Percentiles rank a stretch among this genome's conserved stretches.
Evolutionary conservation across 1,140 invertebrate genomes (phyloP).

Genomic region (Berghia stephanieae): DNA sequence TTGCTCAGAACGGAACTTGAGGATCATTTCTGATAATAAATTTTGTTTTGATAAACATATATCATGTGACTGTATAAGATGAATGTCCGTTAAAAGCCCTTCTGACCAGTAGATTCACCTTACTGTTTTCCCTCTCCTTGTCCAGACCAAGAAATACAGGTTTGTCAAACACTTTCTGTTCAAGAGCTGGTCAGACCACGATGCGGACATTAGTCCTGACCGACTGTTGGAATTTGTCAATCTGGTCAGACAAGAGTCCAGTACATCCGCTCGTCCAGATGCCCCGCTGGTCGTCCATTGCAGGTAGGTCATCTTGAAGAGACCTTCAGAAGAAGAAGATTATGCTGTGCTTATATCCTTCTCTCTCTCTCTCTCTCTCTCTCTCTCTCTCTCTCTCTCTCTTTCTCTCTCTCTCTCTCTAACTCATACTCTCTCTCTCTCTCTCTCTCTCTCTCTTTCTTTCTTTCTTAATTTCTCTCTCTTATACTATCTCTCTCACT

Average conservation of each 20-base stretch:
- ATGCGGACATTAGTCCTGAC: conserved; percentile 35
- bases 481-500: no score
- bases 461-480: no score
- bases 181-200: conserved; percentile 38
- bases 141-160: conserved; percentile 22
- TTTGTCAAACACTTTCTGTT: conserved; percentile 41
- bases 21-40: no score
- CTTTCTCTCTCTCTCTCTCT: background rate
- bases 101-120: no score
- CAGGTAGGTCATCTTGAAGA: conserved; percentile 35
- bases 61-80: no score
- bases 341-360: background rate
- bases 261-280: conserved; percentile 11
- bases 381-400: background rate
- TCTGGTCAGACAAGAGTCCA: conserved; percentile 33
- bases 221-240: conserved; percentile 38
- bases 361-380: background rate
- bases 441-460: background rate
- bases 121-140: no score
- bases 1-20: no score
- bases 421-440: background rate
- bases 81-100: no score
- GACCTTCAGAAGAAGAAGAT: no score
- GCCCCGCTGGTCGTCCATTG: conserved; percentile 41
- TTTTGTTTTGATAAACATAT: no score